Conservation (phyloP, 2,113 vertebrate genomes). For the Pandion haliaetus region DNA sequence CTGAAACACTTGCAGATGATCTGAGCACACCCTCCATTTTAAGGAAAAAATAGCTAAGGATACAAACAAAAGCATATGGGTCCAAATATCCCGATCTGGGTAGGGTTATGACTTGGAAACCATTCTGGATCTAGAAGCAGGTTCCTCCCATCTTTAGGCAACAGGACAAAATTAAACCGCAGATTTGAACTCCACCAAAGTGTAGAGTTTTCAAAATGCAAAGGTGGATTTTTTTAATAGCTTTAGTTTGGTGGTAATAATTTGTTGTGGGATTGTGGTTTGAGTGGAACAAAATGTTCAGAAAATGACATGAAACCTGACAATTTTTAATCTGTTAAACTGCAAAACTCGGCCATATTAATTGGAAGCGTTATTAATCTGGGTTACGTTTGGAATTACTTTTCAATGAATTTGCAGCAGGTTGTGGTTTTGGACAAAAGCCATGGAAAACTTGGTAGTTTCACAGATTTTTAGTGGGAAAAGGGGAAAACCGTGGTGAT, state of each 20-base stretch:
- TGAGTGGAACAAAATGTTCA: slow-evolving; percentile 23
- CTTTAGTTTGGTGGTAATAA: not conserved
- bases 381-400: not conserved
- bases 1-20: slow-evolving; percentile 26
- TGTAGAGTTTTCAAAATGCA: not conserved
- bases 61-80: slow-evolving; percentile 20
- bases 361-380: not conserved
- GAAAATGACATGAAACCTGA: not conserved
- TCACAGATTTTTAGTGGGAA: not conserved
- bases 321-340: not conserved
- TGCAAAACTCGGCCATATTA: not conserved
- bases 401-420: slow-evolving; percentile 27
- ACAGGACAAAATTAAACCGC: not conserved
- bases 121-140: slow-evolving; percentile 17
- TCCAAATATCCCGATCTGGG: not conserved
- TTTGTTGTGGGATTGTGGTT: not conserved
- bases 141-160: slow-evolving; percentile 55
- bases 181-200: not conserved
- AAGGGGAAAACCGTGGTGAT: not conserved
- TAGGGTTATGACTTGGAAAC: slow-evolving; percentile 27
- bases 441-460: slow-evolving; percentile 21
- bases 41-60: not conserved
- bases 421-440: slow-evolving; percentile 20
- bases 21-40: slow-evolving; percentile 4
- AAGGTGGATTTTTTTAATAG: slow-evolving; percentile 6